These are phyloP conservation scores for Nephrocerus scutellatus DNA, from an alignment of 2,888 invertebrate genomes.

Conservation along the genomic window DNA sequence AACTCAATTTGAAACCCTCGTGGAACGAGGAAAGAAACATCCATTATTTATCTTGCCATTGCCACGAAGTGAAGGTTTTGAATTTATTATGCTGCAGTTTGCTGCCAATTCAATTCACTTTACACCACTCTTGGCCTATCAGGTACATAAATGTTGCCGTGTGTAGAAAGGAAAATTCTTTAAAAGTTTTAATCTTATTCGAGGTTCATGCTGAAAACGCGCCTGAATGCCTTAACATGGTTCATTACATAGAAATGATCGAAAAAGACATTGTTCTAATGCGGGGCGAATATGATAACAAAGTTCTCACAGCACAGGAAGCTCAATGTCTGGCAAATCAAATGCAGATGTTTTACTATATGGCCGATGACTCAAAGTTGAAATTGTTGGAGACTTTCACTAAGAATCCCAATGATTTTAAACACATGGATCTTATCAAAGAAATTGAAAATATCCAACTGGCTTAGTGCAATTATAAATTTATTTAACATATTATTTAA, in stretches of 20 bases:
- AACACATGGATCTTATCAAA: slow-evolving; percentile 72
- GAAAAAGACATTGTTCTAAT: slow-evolving; percentile 71
- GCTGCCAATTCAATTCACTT: slow-evolving; percentile 68
- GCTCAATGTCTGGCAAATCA: slow-evolving; percentile 82
- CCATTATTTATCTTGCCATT: slow-evolving; percentile 73
- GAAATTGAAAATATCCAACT: slow-evolving; percentile 63
- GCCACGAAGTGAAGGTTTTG: slow-evolving; percentile 76
- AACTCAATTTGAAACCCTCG: slow-evolving; percentile 55
- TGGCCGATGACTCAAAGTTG: slow-evolving; percentile 56
- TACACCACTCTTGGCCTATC: slow-evolving; percentile 77
- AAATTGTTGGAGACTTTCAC: slow-evolving; percentile 64
- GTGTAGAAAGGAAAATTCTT: no score
- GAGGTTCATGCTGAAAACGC: slow-evolving; percentile 80
- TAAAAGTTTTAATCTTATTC: no score
- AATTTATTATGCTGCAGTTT: slow-evolving; percentile 76
- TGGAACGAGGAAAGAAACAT: slow-evolving; percentile 53
- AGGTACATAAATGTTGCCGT: no score
- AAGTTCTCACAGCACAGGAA: slow-evolving; percentile 67
- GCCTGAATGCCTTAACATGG: slow-evolving; percentile 75
- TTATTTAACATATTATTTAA: background rate
- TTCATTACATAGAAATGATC: slow-evolving; percentile 69
- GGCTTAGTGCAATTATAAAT: no score
- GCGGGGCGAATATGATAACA: slow-evolving; percentile 79
- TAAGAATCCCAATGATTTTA: slow-evolving; percentile 64
- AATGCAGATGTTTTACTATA: slow-evolving; percentile 74